These are phyloP conservation scores for Myiopsitta monachus DNA, from an alignment of 2,113 vertebrate species.

Conservation along the genomic window DNA sequence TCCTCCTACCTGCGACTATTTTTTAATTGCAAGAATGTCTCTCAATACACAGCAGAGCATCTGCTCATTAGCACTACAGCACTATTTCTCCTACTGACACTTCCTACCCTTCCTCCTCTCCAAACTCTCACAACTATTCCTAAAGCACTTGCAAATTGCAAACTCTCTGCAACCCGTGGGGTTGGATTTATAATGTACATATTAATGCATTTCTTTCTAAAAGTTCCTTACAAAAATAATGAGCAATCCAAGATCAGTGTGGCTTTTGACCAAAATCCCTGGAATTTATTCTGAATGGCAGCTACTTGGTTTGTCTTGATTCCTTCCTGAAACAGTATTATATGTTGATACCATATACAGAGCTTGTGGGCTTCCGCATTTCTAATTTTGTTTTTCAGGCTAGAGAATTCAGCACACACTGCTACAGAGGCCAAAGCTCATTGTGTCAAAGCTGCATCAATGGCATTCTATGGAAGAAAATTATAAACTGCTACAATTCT, in stretches of 20 bases:
- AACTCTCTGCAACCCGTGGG: slow-evolving; percentile 31
- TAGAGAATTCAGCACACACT: not conserved
- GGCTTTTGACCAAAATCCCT: not conserved
- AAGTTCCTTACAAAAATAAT: not conserved
- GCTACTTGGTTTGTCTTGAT: not conserved
- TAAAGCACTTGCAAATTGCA: slow-evolving; percentile 56
- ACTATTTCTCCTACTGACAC: slow-evolving; percentile 58
- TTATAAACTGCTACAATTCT: not conserved
- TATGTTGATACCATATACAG: not conserved
- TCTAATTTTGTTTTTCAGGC: not conserved
- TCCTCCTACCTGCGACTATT: slow-evolving; percentile 66
- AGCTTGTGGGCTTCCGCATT: not conserved
- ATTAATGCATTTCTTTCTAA: not conserved
- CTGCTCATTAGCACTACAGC: slow-evolving; percentile 72
- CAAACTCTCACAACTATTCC: slow-evolving; percentile 41
- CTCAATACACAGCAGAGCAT: slow-evolving; percentile 65
- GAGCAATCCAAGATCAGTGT: not conserved
- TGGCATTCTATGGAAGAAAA: not conserved
- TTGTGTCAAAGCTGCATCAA: not conserved
- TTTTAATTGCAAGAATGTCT: slow-evolving; percentile 70
- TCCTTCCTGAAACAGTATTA: not conserved
- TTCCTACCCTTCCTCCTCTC: slow-evolving; percentile 47
- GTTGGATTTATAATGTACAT: slow-evolving; percentile 34
- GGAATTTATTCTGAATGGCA: not conserved
- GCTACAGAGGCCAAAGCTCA: not conserved